Percentiles rank a stretch among this genome's conserved stretches.
Evolutionary conservation across 2,888 invertebrate genomes (phyloP).

Genomic region (Nomada goodeniana): DNA sequence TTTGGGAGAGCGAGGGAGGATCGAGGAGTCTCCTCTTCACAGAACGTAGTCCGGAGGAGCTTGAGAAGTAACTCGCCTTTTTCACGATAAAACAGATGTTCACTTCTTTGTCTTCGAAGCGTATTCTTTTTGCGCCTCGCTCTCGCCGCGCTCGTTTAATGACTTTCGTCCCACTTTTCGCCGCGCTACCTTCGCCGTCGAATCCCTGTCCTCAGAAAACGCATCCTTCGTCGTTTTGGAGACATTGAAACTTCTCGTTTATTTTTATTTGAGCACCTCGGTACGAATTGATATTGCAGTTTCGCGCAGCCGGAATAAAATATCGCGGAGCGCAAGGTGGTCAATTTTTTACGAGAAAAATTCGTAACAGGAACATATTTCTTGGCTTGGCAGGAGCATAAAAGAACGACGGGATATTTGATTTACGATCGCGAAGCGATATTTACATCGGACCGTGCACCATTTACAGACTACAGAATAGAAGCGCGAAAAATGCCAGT

Average conservation of each 20-base stretch:
- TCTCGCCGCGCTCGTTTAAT: background rate
- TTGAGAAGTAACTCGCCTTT: background rate
- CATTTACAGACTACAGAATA: background rate
- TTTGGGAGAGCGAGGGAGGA: conserved; percentile 17
- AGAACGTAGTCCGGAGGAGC: too few relatives aligned
- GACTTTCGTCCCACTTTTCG: background rate
- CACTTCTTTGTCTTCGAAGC: background rate
- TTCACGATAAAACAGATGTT: background rate
- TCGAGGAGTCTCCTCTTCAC: background rate
- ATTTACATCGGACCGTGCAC: background rate
- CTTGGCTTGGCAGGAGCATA: conserved; percentile 5
- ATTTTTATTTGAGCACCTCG: background rate
- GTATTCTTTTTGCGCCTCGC: background rate
- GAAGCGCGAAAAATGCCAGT: background rate
- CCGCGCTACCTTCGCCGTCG: too few relatives aligned
- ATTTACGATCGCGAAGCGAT: background rate
- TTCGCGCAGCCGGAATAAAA: background rate
- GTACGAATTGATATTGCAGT: background rate
- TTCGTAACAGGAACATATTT: conserved; percentile 6
- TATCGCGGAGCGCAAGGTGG: background rate
- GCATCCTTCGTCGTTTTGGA: too few relatives aligned
- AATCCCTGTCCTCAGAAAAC: background rate
- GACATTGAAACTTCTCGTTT: too few relatives aligned
- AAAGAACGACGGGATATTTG: conserved; percentile 10
- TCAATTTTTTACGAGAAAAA: background rate